Base-by-base conservation (phyloP, 2,797 vertebrate genomes). In the Forpus xanthops region DNA sequence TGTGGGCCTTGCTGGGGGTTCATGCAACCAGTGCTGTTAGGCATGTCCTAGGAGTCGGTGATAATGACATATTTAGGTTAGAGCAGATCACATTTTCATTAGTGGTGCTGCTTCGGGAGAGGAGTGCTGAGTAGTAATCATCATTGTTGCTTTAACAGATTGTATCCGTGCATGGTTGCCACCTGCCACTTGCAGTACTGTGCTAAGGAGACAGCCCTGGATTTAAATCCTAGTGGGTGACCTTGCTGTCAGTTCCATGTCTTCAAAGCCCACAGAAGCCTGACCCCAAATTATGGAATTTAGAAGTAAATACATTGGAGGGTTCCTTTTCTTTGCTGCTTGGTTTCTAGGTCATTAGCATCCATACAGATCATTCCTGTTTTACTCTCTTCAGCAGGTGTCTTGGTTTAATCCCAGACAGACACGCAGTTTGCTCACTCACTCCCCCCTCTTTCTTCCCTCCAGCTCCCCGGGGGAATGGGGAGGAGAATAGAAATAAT, bases 91-190 rank as follows among this genome's bases (percentile, higher is more conserved):
- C 58, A 58, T 90, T 96, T 90, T 95, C 78, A 50, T 93, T 89
- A 93, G 62, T 42, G 61, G 27, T 83, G 78, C 87, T 62, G 65
- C 58, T 96, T 95, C 90, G 90, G 65, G 49, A 89, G 65, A 74
- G 61, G 67, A 82, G 42, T 6, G 0, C 52, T 0, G 13, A 87
- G 56, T 25, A 88, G 45, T 89, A 50, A 94, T 96, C 64, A 85
- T 82, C 79, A 90, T 85, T 89, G 91, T 65, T 94, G 78, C 81
- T 77, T 93, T 83, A 95, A 45, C 78, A 87, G 84, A 87, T 83
- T 91, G 49, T 65, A 53, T 85, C 78, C 85, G 68, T 80, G 49
- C 37, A 23, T 4, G 4, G 53, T 84, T 92, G 81, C 90, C 78
- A 85, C 89, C 94, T 95, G 84, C 72, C 87, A 68, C 58, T 94